Evolutionary conservation across 2,113 vertebrate genomes (phyloP), one percentile per base, ranked within the genome.

Genomic region (Gopherus evgoodei): DNA sequence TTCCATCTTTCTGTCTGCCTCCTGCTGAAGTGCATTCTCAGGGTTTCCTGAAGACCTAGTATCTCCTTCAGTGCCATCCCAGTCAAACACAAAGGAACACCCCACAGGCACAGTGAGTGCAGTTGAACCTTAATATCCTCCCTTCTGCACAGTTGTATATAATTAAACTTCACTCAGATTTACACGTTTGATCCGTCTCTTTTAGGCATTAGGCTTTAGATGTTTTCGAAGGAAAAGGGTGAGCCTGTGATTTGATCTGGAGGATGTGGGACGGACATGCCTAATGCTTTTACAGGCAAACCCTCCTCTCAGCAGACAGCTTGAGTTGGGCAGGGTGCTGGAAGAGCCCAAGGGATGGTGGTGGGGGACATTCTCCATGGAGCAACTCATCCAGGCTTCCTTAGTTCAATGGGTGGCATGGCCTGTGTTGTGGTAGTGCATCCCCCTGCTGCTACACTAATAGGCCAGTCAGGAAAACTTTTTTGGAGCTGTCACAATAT

Each of bases 161-260:
- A 94, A 94, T 96, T 95, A 96, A 97, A 95, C 93, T 92, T 85
- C 16, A 80, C 79, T 95, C 75, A 94, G 79, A 91, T 95, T 92
- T 87, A 96, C 82, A 83, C 85, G 95, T 96, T 97, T 97, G 93
- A 96, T 97, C 94, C 97, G 79, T 65, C 93, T 90, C 79, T 92
- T 92, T 57, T 35, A 87, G 44, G 24, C 54, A 80, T 29, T 90
- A 93, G 89, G 82, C 79, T 95, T 86, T 85, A 87, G 54, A 76
- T 86, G 42, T 84, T 80, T 97, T 92, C 95, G 86, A 92, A 91
- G 27, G 81, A 92, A 90, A 42, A 59, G 89, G 27, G 87, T 91
- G 88, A 75, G 79, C n/a, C 52, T 86, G 76, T 83, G 82, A 49
- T 89, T 91, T 95, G 87, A 85, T 93, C 75, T 82, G 79, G 5